Base-by-base conservation (phyloP, 2,888 invertebrate genomes). In the Pyrocoelia pectoralis region DNA sequence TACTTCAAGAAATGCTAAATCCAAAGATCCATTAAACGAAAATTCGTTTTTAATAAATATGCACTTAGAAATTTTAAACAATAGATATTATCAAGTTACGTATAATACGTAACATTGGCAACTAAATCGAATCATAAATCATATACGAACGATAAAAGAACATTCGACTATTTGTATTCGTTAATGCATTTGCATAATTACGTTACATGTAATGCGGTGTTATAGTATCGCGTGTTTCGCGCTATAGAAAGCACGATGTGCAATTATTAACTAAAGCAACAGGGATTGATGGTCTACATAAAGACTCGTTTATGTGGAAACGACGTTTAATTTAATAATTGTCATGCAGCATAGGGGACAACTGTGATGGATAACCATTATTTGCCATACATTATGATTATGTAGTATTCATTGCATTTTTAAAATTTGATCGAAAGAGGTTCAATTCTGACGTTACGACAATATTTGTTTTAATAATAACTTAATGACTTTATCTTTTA, bases 281-380 rank as follows among this genome's bases (percentile, higher is more conserved):
- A 63, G 69, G 72, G 74, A 75, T 75, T 76, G 73, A 76, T 76
- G 72, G 70, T 68, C 63, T 70, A 61, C 67, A 73, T 72, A 72
- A 74, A 73, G 72, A 71, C 68, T 70, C 72, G 72, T 68, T 75
- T 72, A 71, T 73, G 74, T 72, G 73, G 73, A 75, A 75, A 74
- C 73, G 65, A 73, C 69, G 72, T 74, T 75, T 76, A 76, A 76
- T 76, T 75, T 74, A 76, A 76, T 76, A 74, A 76, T 76, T 74
- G 73, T 68, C 65, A 65, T 54, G 61, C 61, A 66, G 59, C 66
- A 61, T 57, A 61, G 61, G 65, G 65, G 61, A 53, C 49, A 51
- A 65, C 56, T 66, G 64, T 70, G 68, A 70, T 68, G 64, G 67
- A 70, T 70, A 69, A 61, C 70, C 61, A 55, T 61, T 67, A 68